These are phyloP conservation scores for Bradypodion pumilum DNA, from an alignment of 2,797 vertebrate genomes.

Conservation along the genomic window DNA sequence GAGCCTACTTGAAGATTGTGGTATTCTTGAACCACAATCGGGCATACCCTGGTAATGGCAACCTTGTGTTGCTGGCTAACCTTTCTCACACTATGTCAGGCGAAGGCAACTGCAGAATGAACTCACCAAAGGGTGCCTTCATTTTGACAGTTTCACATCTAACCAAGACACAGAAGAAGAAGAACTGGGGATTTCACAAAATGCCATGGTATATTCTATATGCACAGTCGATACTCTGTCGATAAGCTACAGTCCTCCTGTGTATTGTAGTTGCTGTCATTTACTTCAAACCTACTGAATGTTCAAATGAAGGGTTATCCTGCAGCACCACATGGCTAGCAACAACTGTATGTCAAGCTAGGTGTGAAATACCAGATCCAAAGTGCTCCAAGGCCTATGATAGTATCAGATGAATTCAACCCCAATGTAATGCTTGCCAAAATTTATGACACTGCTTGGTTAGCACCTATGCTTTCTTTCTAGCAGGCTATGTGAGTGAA, in stretches of 20 bases:
- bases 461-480: not conserved
- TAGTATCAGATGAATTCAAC: not conserved
- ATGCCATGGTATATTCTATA: not conserved
- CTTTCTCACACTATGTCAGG: no score
- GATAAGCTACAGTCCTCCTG: not conserved
- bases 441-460: not conserved
- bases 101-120: no score
- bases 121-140: no score
- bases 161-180: no score
- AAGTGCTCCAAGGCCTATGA: not conserved
- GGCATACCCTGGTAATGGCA: no score
- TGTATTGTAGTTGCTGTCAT: not conserved
- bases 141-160: no score
- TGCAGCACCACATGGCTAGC: not conserved
- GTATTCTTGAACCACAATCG: no score
- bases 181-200: not conserved
- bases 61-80: no score
- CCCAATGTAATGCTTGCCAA: not conserved
- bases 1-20: no score
- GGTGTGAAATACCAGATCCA: not conserved
- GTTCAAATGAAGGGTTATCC: not conserved
- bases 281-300: not conserved
- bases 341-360: not conserved
- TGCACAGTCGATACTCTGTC: not conserved
- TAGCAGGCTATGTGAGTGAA: not conserved